Base-by-base conservation (phyloP, 1,140 invertebrate genomes). In the Philotrypesis tridentata region DNA sequence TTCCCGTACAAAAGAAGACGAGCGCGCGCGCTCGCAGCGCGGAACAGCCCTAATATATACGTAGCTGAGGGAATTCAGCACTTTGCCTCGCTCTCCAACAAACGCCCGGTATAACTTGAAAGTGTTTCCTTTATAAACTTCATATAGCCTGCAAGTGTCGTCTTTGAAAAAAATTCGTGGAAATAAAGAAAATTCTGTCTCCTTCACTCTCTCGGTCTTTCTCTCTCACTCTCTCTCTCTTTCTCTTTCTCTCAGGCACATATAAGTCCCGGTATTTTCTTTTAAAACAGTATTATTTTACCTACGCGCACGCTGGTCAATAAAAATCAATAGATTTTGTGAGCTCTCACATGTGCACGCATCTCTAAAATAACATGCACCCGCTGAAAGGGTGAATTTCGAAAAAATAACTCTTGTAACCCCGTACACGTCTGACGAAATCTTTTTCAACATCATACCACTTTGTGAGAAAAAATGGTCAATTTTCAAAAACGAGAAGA, bases 41-140 rank as follows among this genome's bases (percentile, higher is more conserved):
- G 9, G 33, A 5, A 21, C 17, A 17, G 17, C 6, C 7, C 21
- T 55, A 37, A 37, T 9, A 37, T n/a, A n/a, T 55, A 55, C 48
- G 21, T 14, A 61, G 17, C 27, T 25, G 21, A 48, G 37, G 5
- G 67, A 48, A 68, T 43, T 78, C 63, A 77, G 31, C 74, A 40
- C 23, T 77, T 43, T 43, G 25, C 23, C 21, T 55, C 48, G 17
- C 0, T 55, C 21, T 55, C 21, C 27, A 61, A 67, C 74, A 77
- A 77, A 40, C 12, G 23, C 60, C 12, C 17, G 23, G 21, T 70
- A 71, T 71, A 60, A 71, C 27, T 68, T 79, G 14, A 33, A 68
- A 71, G 43, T 71, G 67, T 67, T 71, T 55, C 29, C 11, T 79
- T 71, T 70, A 43, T 71, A 79, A 71, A 43, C 65, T 61, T 40